phyloP scores from a whole-genome alignment of 2,888 invertebrate genomes.

The Girardia tigrina region DNA sequence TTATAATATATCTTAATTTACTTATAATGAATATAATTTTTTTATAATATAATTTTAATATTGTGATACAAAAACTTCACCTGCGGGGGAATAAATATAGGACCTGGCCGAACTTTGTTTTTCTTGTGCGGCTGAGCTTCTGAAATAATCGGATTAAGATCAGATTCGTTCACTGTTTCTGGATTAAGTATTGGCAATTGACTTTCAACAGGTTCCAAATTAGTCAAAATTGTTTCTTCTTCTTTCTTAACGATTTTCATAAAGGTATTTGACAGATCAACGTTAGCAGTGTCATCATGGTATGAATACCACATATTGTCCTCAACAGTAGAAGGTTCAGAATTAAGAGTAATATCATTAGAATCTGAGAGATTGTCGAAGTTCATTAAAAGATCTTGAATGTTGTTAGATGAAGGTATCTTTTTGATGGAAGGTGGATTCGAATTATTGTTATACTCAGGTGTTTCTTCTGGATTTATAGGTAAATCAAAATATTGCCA shows the following conservation, averaged over 20 bases:
- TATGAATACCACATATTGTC: background rate
- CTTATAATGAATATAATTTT: too few species aligned
- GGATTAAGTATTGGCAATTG: background rate
- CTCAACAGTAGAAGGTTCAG: background rate
- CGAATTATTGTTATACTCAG: background rate
- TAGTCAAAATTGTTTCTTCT: background rate
- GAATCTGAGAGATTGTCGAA: slow-evolving; percentile 12
- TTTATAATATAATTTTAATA: too few species aligned
- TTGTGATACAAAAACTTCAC: too few species aligned
- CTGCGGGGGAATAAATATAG: background rate
- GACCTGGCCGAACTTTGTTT: background rate
- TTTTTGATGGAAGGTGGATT: background rate
- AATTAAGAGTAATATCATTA: background rate
- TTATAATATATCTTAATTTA: too few species aligned
- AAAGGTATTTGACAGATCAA: background rate
- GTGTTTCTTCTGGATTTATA: background rate
- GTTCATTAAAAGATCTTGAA: slow-evolving; percentile 6
- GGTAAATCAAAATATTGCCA: background rate
- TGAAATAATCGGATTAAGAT: background rate
- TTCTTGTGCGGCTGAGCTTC: background rate
- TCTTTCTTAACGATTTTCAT: background rate
- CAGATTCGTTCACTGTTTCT: background rate
- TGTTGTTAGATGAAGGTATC: background rate
- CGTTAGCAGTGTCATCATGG: background rate
- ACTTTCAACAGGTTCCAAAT: background rate